Conservation (phyloP, 2,113 vertebrate species). For the Gambusia affinis region DNA sequence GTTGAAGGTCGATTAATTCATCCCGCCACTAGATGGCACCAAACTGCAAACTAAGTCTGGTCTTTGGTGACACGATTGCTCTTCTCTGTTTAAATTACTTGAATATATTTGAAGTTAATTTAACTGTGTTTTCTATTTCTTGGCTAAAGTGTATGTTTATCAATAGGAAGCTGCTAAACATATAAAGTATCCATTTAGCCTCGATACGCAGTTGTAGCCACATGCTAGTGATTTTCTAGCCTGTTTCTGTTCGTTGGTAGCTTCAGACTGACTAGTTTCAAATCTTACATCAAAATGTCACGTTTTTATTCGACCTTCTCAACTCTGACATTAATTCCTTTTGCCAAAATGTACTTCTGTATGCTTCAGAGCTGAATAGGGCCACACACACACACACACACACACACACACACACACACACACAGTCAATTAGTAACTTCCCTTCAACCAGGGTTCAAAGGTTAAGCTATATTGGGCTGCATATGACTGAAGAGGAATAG, state of each 20-base stretch:
- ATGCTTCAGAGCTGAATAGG: slow-evolving; percentile 41
- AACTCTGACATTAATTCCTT: neutral
- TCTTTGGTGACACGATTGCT: neutral
- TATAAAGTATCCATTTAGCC: too few species aligned
- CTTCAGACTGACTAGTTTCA: neutral
- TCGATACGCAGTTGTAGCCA: neutral
- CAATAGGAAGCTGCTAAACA: neutral
- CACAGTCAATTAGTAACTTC: slow-evolving; percentile 70
- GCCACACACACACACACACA: slow-evolving; percentile 23
- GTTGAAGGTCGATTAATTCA: neutral
- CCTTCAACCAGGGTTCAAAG: slow-evolving; percentile 51
- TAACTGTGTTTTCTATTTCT: neutral
- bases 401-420: slow-evolving; percentile 19
- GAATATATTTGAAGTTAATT: neutral
- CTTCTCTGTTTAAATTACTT: neutral
- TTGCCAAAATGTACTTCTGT: neutral
- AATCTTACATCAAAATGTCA: neutral
- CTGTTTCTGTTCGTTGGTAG: neutral
- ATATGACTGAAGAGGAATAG: slow-evolving; percentile 1
- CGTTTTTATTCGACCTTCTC: neutral
- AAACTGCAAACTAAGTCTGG: slow-evolving; percentile 15
- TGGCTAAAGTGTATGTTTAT: neutral
- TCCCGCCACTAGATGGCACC: slow-evolving; percentile 60
- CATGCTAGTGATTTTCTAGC: neutral
- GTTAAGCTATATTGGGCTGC: slow-evolving; percentile 19